A percentile compares a stretch with the other conserved stretches of the same genome.
These are phyloP conservation scores for Macquaria australasica DNA, from an alignment of 2,113 vertebrate genomes.

Conservation along the genomic window DNA sequence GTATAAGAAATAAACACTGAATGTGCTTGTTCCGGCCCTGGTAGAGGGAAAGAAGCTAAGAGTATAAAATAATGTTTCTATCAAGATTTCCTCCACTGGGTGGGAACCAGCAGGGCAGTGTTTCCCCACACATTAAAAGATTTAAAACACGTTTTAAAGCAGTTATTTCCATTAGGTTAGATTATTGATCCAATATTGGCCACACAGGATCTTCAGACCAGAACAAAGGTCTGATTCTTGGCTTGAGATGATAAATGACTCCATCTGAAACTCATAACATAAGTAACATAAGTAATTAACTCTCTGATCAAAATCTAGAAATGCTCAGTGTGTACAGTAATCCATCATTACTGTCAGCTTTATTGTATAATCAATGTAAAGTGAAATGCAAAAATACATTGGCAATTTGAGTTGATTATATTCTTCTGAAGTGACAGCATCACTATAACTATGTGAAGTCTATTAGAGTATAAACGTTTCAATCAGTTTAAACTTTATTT, in stretches of 20 bases:
- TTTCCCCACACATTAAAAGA: too few species aligned
- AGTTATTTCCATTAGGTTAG: background rate
- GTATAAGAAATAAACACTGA: too few species aligned
- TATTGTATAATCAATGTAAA: background rate
- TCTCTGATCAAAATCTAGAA: background rate
- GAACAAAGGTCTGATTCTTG: background rate
- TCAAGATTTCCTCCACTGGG: background rate
- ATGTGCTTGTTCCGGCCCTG: too few species aligned
- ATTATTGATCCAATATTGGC: background rate
- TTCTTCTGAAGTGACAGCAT: background rate
- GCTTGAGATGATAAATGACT: slow-evolving; percentile 7
- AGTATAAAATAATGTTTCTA: background rate
- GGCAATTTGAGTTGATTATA: background rate
- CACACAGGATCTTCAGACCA: background rate
- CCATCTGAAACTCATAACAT: background rate
- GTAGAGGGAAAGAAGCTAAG: background rate
- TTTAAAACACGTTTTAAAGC: too few species aligned
- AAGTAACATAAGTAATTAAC: background rate
- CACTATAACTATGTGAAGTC: slow-evolving; percentile 6
- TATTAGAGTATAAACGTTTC: background rate
- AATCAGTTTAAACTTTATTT: background rate
- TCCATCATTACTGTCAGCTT: background rate
- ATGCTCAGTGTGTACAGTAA: background rate
- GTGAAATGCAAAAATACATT: background rate
- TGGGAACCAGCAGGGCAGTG: background rate